Conservation (phyloP, 2,797 vertebrate genomes). For the Eospalax fontanierii region DNA sequence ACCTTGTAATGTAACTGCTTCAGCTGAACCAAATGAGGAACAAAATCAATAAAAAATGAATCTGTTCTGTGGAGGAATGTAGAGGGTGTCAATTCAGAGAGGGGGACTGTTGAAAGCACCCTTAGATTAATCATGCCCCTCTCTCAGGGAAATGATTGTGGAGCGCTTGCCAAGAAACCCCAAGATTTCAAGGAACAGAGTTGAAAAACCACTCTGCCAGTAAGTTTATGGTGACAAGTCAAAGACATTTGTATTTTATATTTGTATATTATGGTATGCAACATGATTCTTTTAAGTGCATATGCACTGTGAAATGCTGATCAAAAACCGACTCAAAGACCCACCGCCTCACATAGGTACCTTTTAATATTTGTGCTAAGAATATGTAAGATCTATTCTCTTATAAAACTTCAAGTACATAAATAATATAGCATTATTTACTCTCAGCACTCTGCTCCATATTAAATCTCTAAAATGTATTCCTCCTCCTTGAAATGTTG, state of each 20-base stretch:
- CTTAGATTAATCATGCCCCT: neutral
- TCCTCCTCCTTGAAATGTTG: neutral
- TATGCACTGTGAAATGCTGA: neutral
- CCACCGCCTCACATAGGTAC: neutral
- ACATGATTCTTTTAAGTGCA: neutral
- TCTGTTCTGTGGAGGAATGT: neutral
- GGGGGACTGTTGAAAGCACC: neutral
- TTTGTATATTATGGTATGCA: no score
- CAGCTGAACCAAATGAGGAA: slow-evolving; percentile 31
- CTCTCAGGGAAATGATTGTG: neutral
- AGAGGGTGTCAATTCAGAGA: neutral
- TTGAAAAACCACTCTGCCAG: slow-evolving; percentile 12
- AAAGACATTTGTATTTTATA: no score
- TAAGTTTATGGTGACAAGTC: neutral
- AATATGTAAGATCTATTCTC: neutral
- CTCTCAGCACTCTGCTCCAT: neutral
- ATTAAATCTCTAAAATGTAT: neutral
- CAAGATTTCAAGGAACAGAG: neutral
- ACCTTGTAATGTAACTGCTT: neutral
- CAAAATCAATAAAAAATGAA: neutral
- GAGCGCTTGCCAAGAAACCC: neutral
- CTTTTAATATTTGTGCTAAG: neutral
- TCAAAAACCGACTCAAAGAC: neutral
- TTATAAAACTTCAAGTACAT: neutral
- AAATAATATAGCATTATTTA: neutral